A percentile compares a stretch with the other conserved stretches of the same genome.
Conservation (phyloP, 2,888 invertebrate species). For the Saturnia pavonia region DNA sequence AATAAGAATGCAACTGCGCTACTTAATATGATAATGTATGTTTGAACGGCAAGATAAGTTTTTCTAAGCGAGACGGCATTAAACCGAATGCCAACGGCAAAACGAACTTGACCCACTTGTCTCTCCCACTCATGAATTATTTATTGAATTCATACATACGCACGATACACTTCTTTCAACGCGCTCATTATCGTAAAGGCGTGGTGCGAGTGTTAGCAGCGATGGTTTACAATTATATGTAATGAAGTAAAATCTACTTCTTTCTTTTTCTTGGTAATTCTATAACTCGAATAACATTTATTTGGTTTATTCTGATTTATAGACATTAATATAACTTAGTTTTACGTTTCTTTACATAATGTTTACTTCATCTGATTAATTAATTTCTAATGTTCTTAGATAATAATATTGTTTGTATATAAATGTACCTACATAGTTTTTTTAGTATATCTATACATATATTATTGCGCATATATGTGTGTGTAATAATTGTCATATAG, state of each 20-base stretch:
- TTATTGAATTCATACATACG: slow-evolving; percentile 22
- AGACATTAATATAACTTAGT: too few species aligned
- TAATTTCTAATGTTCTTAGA: not conserved
- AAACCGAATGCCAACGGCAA: slow-evolving; percentile 24
- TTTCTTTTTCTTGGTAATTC: too few species aligned
- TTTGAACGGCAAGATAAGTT: slow-evolving; percentile 9
- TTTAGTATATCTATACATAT: not conserved
- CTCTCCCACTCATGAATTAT: slow-evolving; percentile 50
- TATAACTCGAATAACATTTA: too few species aligned
- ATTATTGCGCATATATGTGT: too few species aligned
- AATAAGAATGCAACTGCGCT: not conserved
- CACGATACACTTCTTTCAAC: slow-evolving; percentile 21
- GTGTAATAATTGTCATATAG: too few species aligned
- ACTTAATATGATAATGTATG: slow-evolving; percentile 4
- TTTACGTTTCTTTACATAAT: too few species aligned
- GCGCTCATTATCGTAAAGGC: slow-evolving; percentile 5
- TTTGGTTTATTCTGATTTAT: too few species aligned
- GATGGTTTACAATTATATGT: not conserved
- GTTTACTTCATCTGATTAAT: not conserved
- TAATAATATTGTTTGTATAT: not conserved
- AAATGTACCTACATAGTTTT: not conserved
- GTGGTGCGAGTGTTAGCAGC: slow-evolving; percentile 14
- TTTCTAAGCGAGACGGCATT: slow-evolving; percentile 11
- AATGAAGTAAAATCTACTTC: too few species aligned
- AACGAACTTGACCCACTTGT: slow-evolving; percentile 70